Percentiles rank a stretch among this genome's conserved stretches.
Evolutionary conservation across 2,113 vertebrate genomes (phyloP).

Genomic region (Labeo catla): DNA sequence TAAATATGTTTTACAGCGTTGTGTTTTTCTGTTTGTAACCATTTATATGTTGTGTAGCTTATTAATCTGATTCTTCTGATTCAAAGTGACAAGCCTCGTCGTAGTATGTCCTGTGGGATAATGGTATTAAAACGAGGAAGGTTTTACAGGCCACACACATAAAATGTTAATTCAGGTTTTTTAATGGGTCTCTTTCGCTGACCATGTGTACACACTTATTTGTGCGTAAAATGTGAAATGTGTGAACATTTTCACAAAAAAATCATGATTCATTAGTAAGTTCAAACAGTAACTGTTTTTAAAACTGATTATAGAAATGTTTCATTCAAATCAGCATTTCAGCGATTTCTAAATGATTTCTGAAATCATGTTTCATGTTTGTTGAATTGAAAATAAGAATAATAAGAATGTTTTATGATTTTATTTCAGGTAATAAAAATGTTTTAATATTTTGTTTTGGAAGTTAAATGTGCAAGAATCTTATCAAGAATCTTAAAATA

Average conservation of each 20-base stretch:
- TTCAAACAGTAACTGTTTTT: not conserved
- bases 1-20: constrained; percentile 53
- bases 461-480: too few relatives aligned
- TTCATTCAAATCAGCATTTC: not conserved
- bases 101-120: constrained; percentile 39
- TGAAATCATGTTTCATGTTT: not conserved
- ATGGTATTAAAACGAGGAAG: constrained; percentile 32
- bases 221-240: not conserved
- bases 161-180: constrained; percentile 9
- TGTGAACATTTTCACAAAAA: constrained; percentile 28
- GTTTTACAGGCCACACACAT: constrained; percentile 34
- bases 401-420: too few relatives aligned
- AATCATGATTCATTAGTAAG: not conserved
- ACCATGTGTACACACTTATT: not conserved
- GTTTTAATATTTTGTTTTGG: too few relatives aligned
- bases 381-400: too few relatives aligned
- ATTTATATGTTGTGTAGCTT: constrained; percentile 32
- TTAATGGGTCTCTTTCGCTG: not conserved
- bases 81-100: constrained; percentile 31
- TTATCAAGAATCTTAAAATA: too few relatives aligned
- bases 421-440: too few relatives aligned
- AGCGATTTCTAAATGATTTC: not conserved
- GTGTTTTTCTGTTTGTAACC: constrained; percentile 37
- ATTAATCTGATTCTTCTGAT: constrained; percentile 19
- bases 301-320: not conserved